Evolutionary conservation across 2,888 invertebrate genomes (phyloP), one percentile per base, ranked within the genome.

Genomic region (Harpalus rufipes): DNA sequence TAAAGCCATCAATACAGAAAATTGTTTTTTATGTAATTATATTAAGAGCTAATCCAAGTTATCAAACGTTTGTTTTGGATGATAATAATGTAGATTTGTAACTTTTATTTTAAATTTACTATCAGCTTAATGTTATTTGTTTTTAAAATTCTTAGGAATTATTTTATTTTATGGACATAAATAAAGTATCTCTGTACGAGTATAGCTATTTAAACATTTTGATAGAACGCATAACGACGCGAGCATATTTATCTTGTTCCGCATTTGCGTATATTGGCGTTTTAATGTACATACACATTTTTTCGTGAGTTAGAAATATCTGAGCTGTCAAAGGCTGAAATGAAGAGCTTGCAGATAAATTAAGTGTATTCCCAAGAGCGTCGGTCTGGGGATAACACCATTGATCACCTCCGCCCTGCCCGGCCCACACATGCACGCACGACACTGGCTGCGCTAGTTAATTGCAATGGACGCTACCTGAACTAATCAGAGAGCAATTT

Each of bases 301-400:
- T 51, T 51, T 65, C 14, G n/a, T 41, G 5, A 72, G 32, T 41
- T n/a, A 72, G 32, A 72, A 72, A 72, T 72, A 41, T 39, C 72
- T 41, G 14, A 41, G 12, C 72, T 58, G 82, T 72, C 82, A 82
- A 82, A 82, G 68, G 44, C 72, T 72, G 56, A 32, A 32, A 39
- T 58, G 41, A n/a, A 74, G 25, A 83, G 76, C 25, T 63, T 76
- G 61, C 84, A 84, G 84, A 84, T 80, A 84, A 80, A 84, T 84
- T 65, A 61, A 63, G 39, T 41, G 44, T 44, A 68, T 58, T 84
- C 84, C 84, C 84, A 41, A 78, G 51, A 58, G 72, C 72, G 44
- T n/a, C 58, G 39, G 56, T 7, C 5, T 79, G n/a, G 61, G 61
- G 21, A 83, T 72, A 44, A 65, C 65, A 8, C 63, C 61, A 84